Conservation (phyloP, 2,888 invertebrate species). For the Dynastes hyllus region DNA sequence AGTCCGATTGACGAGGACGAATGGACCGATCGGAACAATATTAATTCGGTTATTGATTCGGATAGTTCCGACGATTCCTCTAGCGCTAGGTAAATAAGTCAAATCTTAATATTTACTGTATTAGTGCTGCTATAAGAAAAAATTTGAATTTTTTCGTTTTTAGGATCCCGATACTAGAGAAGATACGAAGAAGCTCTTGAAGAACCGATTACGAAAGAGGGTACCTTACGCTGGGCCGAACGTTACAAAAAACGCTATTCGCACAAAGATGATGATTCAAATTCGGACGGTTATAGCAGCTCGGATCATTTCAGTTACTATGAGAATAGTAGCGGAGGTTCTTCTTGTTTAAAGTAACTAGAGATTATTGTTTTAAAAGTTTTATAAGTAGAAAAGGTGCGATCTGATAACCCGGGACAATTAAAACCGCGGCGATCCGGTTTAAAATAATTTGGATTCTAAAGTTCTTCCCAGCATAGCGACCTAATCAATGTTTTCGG, state of each 20-base stretch:
- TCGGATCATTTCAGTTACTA: constrained; percentile 71
- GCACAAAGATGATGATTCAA: constrained; percentile 66
- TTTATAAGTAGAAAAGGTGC: too few species aligned
- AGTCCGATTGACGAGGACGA: constrained; percentile 95
- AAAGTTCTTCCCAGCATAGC: too few species aligned
- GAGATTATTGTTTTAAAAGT: too few species aligned
- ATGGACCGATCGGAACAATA: constrained; percentile 95
- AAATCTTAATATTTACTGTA: background rate
- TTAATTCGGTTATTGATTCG: constrained; percentile 83
- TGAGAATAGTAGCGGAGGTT: constrained; percentile 72
- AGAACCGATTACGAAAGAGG: constrained; percentile 77
- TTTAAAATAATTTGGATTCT: too few species aligned
- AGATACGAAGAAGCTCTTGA: constrained; percentile 81
- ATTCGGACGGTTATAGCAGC: constrained; percentile 66
- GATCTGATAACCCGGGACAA: too few species aligned
- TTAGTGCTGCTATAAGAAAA: constrained; percentile 1
- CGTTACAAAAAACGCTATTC: constrained; percentile 78
- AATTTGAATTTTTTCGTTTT: constrained; percentile 50
- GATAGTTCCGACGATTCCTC: constrained; percentile 73
- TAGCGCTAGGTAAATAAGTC: constrained; percentile 70
- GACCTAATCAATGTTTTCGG: too few species aligned
- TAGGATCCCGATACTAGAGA: constrained; percentile 79
- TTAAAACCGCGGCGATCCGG: too few species aligned
- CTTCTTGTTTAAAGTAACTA: constrained; percentile 51
- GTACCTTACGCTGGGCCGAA: constrained; percentile 80